These are phyloP conservation scores for Eudemis profundana DNA, from an alignment of 2,888 invertebrate genomes.

Conservation along the genomic window DNA sequence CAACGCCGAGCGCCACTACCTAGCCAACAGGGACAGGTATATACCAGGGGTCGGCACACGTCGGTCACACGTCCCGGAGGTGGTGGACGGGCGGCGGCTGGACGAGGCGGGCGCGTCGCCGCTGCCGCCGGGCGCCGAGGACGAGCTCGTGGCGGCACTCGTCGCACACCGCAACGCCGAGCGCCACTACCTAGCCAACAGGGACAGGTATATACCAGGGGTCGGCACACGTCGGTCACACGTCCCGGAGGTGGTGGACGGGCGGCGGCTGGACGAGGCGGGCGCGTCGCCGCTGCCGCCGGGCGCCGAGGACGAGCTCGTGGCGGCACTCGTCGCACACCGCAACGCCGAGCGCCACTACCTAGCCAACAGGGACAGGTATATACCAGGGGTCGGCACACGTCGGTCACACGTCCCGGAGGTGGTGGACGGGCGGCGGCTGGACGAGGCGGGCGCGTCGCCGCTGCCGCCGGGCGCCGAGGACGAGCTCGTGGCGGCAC, in stretches of 20 bases:
- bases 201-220: neutral
- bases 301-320: neutral
- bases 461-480: no score
- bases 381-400: neutral
- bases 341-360: neutral
- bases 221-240: neutral
- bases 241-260: neutral
- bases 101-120: neutral
- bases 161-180: neutral
- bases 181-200: neutral
- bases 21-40: neutral
- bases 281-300: neutral
- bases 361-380: conserved; percentile 68
- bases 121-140: conserved; percentile 1
- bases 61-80: conserved; percentile 56
- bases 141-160: neutral
- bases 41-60: neutral
- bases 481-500: neutral
- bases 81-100: no score
- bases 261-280: no score
- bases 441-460: neutral
- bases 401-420: neutral
- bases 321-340: neutral
- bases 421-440: no score
- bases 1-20: neutral